Base-by-base conservation (phyloP, 2,888 invertebrate genomes). In the Amphimallon solstitiale region DNA sequence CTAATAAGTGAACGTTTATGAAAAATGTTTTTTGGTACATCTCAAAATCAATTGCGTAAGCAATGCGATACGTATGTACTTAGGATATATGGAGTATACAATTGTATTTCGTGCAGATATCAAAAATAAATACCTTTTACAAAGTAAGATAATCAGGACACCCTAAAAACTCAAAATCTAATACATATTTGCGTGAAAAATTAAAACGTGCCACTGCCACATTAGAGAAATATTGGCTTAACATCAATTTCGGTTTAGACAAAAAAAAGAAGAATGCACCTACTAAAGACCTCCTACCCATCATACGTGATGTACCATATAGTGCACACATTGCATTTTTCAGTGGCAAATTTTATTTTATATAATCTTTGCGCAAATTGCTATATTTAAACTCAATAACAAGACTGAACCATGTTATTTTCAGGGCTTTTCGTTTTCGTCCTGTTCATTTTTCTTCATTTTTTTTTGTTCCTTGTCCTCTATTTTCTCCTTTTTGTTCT, bases 301-400 rank as follows among this genome's bases (percentile, higher is more conserved):
- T 35, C 10, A 12, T 51, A 35, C 35, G 15, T 35, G 35, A 34
- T 17, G 17, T 51, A 40, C 29, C 35, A 15, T 35, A 34, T 35
- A 51, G 29, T n/a, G 29, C 48, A 29, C 12, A 12, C 48, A 49
- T 12, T 14, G 38, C 23, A 72, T 71, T 73, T 74, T 74, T 74
- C 74, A 71, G 74, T 74, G 74, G 74, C 74, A 68, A 69, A 67
- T 74, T 72, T 73, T 73, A 70, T 72, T 72, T 72, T 73, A 70
- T 67, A 69, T 72, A 72, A 68, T 66, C 68, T 71, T 68, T 67
- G 71, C 70, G 70, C 74, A 74, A 74, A 74, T 74, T 74, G 74
- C 74, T 74, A 74, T 74, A 73, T 68, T 74, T 74, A 74, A 71
- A 68, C 66, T 63, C 66, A 67, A 73, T 73, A 73, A 74, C 72